Evolutionary conservation across 2,113 vertebrate genomes (phyloP).

Genomic region (Salvator merianae): DNA sequence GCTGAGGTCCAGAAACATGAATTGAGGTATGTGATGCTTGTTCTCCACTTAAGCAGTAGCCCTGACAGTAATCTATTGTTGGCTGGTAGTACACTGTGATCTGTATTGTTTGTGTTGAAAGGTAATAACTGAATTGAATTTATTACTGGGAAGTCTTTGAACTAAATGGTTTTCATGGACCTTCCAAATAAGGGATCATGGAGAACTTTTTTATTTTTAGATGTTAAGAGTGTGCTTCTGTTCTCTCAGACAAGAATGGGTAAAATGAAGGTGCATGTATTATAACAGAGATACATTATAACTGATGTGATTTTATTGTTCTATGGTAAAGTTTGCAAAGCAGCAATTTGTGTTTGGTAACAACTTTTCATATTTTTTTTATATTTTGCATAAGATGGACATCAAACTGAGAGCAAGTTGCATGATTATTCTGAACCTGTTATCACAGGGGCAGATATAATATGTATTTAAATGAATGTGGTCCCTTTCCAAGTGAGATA

Average conservation of each 20-base stretch:
- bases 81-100: background rate
- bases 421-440: background rate
- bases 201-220: background rate
- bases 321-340: background rate
- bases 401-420: background rate
- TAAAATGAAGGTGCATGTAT: background rate
- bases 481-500: background rate
- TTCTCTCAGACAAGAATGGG: background rate
- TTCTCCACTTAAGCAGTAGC: background rate
- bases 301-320: background rate
- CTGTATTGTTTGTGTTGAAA: background rate
- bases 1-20: background rate
- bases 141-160: background rate
- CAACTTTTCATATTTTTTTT: background rate
- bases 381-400: background rate
- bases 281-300: background rate
- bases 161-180: background rate
- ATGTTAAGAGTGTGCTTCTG: background rate
- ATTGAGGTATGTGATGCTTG: background rate
- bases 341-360: background rate
- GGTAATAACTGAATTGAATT: background rate
- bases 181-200: background rate
- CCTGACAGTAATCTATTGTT: background rate
- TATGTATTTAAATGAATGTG: background rate
- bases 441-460: slow-evolving; percentile 6